Evolutionary conservation across 2,113 vertebrate species (phyloP), one percentile per base, ranked within the genome.

Genomic region (Catharus bicknelli): DNA sequence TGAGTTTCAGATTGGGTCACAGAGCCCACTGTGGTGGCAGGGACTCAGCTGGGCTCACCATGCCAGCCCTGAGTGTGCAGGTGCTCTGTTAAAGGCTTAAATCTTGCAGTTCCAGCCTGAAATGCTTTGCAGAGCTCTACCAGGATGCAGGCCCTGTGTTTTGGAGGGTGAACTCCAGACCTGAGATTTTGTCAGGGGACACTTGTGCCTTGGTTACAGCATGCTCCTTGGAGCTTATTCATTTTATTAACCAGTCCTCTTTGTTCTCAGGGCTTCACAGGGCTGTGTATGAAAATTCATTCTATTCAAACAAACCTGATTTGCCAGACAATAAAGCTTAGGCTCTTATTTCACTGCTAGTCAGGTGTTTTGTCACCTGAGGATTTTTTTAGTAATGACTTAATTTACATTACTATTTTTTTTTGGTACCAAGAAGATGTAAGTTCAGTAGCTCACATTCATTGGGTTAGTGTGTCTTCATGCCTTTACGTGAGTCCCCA

Each of bases 1-100:
- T 11, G 40, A 20, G 25, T 23, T 68, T 43, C 13, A 34, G 32
- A 2, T 0, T 19, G 32, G 30, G 27, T 51, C 26, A 38, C 68
- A 66, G 68, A 78, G 47, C 55, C 55, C 2, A 2, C 9, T 51
- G 30, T 9, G 38, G 26, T 32, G 62, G 18, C 32, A 13, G 13
- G 11, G n/a, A 16, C 62, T n/a, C 16, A 2, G 34, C 3, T 10
- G 57, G 20, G 11, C 16, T 63, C n/a, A 13, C 23, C 4, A 0
- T 11, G 45, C 64, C 34, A 12, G 43, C n/a, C 67, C 47, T 74
- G 78, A 29, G 36, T 32, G 66, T 61, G n/a, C 62, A 72, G 20
- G 70, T 83, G 58, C 70, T 79, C 15, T 30, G 5, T 10, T 58
- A 3, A 14, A 73, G 17, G 32, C 20, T 74, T 27, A 12, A n/a